Conservation (phyloP, 2,888 invertebrate species). For the Trachelus iudaicus region DNA sequence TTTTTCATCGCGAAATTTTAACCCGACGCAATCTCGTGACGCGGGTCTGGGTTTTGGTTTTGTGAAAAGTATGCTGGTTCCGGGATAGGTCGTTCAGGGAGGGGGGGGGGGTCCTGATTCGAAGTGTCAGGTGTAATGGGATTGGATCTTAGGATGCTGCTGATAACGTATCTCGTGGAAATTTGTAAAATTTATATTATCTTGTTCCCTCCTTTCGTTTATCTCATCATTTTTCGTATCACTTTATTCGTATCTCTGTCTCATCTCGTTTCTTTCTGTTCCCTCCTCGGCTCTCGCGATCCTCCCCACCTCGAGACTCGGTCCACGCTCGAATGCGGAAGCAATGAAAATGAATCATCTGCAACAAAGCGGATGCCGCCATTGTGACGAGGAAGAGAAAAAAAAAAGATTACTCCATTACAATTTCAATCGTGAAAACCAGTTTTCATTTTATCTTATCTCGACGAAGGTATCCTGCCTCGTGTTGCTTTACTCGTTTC, state of each 20-base stretch:
- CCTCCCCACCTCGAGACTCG: background rate
- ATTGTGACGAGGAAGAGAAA: background rate
- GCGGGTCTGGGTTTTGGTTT: background rate
- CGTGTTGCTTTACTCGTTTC: background rate
- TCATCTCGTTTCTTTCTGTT: background rate
- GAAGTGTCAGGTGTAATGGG: background rate
- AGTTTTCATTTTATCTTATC: background rate
- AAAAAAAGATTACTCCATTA: background rate
- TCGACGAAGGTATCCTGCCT: background rate
- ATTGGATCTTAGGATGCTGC: background rate
- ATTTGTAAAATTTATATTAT: background rate
- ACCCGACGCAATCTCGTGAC: background rate
- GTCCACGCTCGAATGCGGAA: background rate
- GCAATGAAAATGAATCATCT: background rate
- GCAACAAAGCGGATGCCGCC: slow-evolving; percentile 1
- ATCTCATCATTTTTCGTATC: background rate
- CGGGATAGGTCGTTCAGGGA: background rate
- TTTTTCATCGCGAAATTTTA: background rate
- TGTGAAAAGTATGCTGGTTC: no score
- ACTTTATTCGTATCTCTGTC: background rate
- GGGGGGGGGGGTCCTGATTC: background rate
- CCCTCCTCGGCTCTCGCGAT: background rate
- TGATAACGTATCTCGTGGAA: background rate
- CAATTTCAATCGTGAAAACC: background rate
- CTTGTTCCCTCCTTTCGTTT: background rate